A percentile compares a stretch with the other conserved stretches of the same genome.
These are phyloP conservation scores for Ophion ellenae DNA, from an alignment of 2,888 invertebrate species.

Conservation along the genomic window DNA sequence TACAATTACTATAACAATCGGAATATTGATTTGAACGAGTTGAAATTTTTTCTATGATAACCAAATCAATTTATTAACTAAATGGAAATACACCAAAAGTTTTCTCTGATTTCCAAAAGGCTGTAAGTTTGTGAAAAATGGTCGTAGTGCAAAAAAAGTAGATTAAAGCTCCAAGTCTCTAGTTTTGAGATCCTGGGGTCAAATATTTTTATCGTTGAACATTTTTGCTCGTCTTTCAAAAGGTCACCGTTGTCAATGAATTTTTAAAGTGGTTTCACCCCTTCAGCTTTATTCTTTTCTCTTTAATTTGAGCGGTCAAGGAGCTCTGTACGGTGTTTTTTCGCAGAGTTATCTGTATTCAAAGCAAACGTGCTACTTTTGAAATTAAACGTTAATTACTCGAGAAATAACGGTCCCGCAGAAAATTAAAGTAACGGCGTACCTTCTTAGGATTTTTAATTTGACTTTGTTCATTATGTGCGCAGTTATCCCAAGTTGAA, in stretches of 20 bases:
- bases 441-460: no score
- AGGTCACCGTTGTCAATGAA: no score
- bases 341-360: not conserved
- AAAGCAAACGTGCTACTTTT: not conserved
- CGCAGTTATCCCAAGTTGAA: no score
- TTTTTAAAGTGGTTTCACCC: no score
- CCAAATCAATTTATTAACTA: not conserved
- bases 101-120: not conserved
- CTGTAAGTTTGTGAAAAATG: not conserved
- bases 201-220: not conserved
- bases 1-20: not conserved
- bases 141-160: not conserved
- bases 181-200: not conserved
- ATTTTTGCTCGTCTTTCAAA: not conserved
- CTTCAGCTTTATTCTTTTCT: no score
- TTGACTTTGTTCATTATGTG: no score
- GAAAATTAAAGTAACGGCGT: not conserved
- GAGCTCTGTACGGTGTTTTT: conserved; percentile 7
- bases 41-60: not conserved
- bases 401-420: not conserved
- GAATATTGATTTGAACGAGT: not conserved
- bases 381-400: not conserved
- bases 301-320: not conserved
- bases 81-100: no score
- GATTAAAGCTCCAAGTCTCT: not conserved